These are phyloP conservation scores for Butorides virescens DNA, from an alignment of 2,113 vertebrate species.

Conservation along the genomic window DNA sequence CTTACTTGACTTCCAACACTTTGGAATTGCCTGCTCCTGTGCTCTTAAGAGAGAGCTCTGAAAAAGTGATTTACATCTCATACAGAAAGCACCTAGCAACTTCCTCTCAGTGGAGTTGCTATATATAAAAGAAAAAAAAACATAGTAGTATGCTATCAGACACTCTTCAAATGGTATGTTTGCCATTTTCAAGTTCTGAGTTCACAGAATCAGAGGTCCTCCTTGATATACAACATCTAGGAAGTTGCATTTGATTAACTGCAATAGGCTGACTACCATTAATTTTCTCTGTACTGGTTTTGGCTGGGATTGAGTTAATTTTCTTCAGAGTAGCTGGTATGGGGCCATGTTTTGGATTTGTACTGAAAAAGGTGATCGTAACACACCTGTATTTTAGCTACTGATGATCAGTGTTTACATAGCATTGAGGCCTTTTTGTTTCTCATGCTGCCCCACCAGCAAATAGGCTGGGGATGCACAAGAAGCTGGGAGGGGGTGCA, in stretches of 20 bases:
- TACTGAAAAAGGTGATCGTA: neutral
- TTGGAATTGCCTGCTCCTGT: neutral
- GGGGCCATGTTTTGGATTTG: neutral
- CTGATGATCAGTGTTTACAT: neutral
- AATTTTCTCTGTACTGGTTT: neutral
- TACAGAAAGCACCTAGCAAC: neutral
- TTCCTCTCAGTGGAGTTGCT: neutral
- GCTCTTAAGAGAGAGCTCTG: neutral
- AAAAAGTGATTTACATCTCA: neutral
- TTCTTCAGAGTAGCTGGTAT: neutral
- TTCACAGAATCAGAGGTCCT: neutral
- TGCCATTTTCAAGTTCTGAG: neutral
- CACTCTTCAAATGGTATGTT: neutral
- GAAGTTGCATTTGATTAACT: neutral
- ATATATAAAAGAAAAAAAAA: neutral
- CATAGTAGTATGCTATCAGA: neutral
- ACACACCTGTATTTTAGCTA: neutral
- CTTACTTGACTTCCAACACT: neutral
- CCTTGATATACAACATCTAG: neutral
- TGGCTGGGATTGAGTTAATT: neutral
- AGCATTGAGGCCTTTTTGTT: neutral
- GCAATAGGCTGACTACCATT: neutral
- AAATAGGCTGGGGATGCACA: neutral
- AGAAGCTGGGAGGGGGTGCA: neutral
- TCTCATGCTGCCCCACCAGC: rapidly evolving